Conservation (phyloP, 2,113 vertebrate genomes). For the Notarius quadriscutis region DNA sequence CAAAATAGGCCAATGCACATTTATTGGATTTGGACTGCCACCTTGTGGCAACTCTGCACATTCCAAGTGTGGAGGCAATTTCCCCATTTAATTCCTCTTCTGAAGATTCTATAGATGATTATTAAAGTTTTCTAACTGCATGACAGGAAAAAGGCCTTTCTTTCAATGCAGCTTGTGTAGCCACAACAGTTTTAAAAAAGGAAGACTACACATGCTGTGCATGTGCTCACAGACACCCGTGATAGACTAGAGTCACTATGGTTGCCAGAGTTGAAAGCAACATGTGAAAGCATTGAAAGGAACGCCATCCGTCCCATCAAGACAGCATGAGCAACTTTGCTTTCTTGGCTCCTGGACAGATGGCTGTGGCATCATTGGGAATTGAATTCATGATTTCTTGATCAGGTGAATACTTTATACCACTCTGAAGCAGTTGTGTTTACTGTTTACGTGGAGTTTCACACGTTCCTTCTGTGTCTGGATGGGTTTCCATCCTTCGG, state of each 20-base stretch:
- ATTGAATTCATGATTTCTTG: background rate
- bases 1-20: background rate
- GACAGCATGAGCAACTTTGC: background rate
- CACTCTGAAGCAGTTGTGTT: background rate
- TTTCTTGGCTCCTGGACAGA: background rate
- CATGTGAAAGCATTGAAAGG: background rate
- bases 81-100: background rate
- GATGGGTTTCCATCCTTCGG: background rate
- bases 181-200: background rate
- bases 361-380: background rate
- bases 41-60: conserved; percentile 23
- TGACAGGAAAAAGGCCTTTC: background rate
- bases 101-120: background rate
- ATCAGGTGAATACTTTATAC: background rate
- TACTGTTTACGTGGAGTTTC: background rate
- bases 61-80: background rate
- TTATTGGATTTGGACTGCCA: conserved; percentile 29
- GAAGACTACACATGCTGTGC: background rate
- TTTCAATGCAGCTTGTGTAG: background rate
- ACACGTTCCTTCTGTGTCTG: background rate
- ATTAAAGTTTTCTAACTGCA: background rate
- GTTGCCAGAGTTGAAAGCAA: background rate
- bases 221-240: background rate
- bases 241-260: background rate
- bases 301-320: background rate